Conservation (phyloP, 2,113 vertebrate species). For the Calonectris borealis region DNA sequence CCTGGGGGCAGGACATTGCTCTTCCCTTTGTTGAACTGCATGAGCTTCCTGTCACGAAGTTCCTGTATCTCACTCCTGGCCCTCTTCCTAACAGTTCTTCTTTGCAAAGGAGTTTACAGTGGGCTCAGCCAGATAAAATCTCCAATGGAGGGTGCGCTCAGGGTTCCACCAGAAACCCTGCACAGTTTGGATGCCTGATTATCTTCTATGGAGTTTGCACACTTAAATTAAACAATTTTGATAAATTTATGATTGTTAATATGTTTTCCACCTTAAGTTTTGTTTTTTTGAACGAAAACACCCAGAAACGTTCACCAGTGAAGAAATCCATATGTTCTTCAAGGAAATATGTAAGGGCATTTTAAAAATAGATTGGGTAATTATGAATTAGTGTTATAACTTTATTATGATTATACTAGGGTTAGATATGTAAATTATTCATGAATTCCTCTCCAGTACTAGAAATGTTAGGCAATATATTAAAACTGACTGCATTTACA, state of each 20-base stretch:
- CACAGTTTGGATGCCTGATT: not conserved
- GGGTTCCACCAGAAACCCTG: not conserved
- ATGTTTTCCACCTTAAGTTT: not conserved
- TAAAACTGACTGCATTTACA: not conserved
- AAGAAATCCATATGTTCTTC: not conserved
- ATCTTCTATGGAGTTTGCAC: not conserved
- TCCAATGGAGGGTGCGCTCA: not conserved
- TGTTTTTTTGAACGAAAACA: rapidly evolving
- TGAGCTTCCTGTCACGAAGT: not conserved
- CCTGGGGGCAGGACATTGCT: not conserved
- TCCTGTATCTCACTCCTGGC: not conserved
- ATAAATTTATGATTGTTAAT: not conserved
- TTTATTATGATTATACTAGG: not conserved
- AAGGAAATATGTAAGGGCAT: not conserved
- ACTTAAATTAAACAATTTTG: not conserved
- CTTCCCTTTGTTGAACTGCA: not conserved
- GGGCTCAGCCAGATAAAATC: not conserved
- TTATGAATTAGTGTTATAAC: not conserved
- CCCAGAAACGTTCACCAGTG: not conserved
- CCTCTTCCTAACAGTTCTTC: not conserved
- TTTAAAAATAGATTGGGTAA: not conserved
- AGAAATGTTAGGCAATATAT: not conserved
- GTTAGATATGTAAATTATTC: not conserved
- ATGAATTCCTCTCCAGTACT: not conserved
- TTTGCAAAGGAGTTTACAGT: not conserved